phyloP scores from a whole-genome alignment of 2,888 invertebrate genomes.

The Leptopilina myrica region DNA sequence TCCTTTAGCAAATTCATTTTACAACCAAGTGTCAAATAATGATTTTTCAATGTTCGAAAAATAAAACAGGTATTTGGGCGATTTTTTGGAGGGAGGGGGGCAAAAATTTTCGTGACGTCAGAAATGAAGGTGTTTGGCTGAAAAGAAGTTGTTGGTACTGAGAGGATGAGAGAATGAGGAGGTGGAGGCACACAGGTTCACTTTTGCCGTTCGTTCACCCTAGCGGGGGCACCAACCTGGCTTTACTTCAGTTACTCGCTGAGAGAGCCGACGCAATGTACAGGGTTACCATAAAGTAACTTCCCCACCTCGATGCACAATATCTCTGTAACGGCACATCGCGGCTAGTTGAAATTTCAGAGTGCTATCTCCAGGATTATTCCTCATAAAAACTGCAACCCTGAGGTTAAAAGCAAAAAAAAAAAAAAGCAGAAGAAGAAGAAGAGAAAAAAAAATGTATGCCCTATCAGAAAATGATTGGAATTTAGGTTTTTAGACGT shows the following conservation, averaged over 20 bases:
- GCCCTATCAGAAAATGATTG: constrained; percentile 10
- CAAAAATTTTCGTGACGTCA: constrained; percentile 56
- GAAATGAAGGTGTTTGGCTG: constrained; percentile 46
- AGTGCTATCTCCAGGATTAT: constrained; percentile 6
- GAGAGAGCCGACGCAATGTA: constrained; percentile 63
- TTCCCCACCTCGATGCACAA: constrained; percentile 29
- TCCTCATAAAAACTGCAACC: constrained; percentile 13
- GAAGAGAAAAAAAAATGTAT: background rate
- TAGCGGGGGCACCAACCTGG: constrained; percentile 77
- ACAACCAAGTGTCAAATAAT: too few relatives aligned
- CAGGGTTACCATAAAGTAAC: constrained; percentile 36
- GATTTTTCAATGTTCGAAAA: too few relatives aligned
- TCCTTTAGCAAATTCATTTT: too few relatives aligned
- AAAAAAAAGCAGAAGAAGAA: background rate
- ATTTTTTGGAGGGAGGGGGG: background rate
- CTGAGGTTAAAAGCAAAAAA: background rate
- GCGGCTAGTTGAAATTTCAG: constrained; percentile 36
- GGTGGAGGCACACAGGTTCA: constrained; percentile 71
- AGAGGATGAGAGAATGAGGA: constrained; percentile 63
- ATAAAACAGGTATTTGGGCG: too few relatives aligned
- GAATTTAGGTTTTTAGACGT: constrained; percentile 11
- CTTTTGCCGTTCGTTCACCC: constrained; percentile 76
- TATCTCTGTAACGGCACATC: constrained; percentile 33
- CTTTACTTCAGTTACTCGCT: constrained; percentile 75
- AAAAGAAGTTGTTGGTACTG: constrained; percentile 54